Evolutionary conservation across 2,113 vertebrate species (phyloP).

Genomic region (Phasianus colchicus): DNA sequence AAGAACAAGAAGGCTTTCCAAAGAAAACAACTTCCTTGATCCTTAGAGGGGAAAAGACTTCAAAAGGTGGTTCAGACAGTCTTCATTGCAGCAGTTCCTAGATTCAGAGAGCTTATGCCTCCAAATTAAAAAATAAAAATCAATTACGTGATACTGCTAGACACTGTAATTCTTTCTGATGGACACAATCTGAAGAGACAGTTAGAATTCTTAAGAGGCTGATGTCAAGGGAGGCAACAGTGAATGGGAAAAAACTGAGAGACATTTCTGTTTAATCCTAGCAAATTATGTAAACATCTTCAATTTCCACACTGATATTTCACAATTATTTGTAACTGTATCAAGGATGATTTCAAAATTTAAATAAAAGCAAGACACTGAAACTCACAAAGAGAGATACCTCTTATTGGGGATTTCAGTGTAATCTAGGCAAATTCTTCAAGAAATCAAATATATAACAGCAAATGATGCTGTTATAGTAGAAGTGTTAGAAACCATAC

Average conservation of each 20-base stretch:
- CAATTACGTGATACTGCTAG: not conserved
- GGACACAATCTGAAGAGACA: not conserved
- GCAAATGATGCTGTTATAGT: not conserved
- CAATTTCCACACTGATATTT: not conserved
- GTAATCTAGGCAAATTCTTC: not conserved
- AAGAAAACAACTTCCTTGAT: not conserved
- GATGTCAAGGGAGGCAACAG: not conserved
- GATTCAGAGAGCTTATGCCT: not conserved
- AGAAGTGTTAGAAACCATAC: not conserved
- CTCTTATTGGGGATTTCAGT: not conserved
- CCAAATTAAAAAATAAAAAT: not conserved
- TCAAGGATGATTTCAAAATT: not conserved
- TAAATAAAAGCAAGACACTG: not conserved
- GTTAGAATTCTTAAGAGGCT: not conserved
- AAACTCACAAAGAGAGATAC: not conserved
- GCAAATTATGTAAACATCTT: not conserved
- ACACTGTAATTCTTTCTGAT: not conserved
- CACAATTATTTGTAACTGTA: not conserved
- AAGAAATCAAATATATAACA: not conserved
- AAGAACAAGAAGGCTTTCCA: not conserved
- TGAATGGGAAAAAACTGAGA: not conserved
- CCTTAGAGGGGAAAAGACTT: not conserved
- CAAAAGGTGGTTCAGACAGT: not conserved
- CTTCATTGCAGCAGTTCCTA: not conserved
- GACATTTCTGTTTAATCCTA: not conserved